Conservation (phyloP, 2,113 vertebrate genomes). For the Seriola dumerili region DNA sequence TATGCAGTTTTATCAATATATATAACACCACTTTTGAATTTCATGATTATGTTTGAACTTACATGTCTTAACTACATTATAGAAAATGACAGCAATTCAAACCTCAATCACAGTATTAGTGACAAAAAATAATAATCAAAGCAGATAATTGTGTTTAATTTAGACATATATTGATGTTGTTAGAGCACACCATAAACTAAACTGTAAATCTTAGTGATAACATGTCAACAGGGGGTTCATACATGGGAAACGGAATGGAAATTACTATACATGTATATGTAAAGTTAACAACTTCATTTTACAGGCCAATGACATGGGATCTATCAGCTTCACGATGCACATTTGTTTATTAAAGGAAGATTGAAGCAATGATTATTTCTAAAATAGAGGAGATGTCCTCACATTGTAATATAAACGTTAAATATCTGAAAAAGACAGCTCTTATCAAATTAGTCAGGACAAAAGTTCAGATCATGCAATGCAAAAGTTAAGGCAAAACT, state of each 20-base stretch:
- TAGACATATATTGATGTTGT: constrained; percentile 1
- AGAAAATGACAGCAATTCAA: too few relatives aligned
- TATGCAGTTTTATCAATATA: too few relatives aligned
- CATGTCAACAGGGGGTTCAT: background rate
- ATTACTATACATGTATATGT: background rate
- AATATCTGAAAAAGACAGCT: constrained; percentile 71
- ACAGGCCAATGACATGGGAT: background rate
- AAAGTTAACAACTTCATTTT: background rate
- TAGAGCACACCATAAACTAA: background rate
- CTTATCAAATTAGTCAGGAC: background rate
- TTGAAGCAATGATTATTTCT: constrained; percentile 2
- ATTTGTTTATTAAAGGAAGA: background rate
- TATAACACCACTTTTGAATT: too few relatives aligned
- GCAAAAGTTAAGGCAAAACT: constrained; percentile 63
- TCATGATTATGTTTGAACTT: too few relatives aligned
- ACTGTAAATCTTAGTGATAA: background rate
- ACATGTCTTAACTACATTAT: too few relatives aligned
- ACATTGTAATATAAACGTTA: constrained; percentile 8
- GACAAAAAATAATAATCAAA: background rate
- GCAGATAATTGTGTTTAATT: background rate
- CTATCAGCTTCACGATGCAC: background rate
- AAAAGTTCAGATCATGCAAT: constrained; percentile 77
- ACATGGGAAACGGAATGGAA: background rate
- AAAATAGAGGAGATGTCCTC: background rate
- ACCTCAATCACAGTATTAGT: too few relatives aligned